Evolutionary conservation across 2,888 invertebrate genomes (phyloP).

Genomic region (Galeopsomyia nigrocyanea): DNA sequence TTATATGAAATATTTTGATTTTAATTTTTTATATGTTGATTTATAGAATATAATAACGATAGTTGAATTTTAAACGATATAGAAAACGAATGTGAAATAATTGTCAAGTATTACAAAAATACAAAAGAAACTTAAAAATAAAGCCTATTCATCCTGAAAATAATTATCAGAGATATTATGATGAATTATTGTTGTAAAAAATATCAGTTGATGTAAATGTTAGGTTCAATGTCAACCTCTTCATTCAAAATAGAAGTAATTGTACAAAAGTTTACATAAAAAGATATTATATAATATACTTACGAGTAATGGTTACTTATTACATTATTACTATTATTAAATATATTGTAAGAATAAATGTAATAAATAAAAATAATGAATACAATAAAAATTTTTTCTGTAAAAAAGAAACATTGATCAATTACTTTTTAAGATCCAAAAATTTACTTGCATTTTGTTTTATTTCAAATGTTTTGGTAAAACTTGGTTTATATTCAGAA

Average conservation of each 20-base stretch:
- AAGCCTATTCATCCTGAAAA: conserved; percentile 16
- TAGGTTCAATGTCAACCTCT: conserved; percentile 55
- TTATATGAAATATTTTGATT: conserved; percentile 31
- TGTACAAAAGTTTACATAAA: conserved; percentile 63
- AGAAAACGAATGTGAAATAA: conserved; percentile 30
- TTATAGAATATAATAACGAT: conserved; percentile 10
- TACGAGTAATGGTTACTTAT: conserved; percentile 60
- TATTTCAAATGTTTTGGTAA: too few species aligned
- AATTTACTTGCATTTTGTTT: too few species aligned
- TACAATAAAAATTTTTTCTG: conserved; percentile 38
- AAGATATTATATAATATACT: conserved; percentile 57
- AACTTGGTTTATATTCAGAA: too few species aligned
- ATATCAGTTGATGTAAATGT: conserved; percentile 41
- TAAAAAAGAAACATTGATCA: too few species aligned
- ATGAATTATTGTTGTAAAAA: conserved; percentile 25
- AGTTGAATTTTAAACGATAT: conserved; percentile 28
- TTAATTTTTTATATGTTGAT: conserved; percentile 34
- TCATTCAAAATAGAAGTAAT: conserved; percentile 58
- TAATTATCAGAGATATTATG: conserved; percentile 39
- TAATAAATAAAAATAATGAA: conserved; percentile 53
- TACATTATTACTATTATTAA: conserved; percentile 54
- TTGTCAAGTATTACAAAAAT: conserved; percentile 35
- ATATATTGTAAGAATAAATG: conserved; percentile 57
- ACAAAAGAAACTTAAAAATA: conserved; percentile 24
- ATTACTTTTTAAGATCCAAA: too few species aligned